Conservation (phyloP, 1,140 invertebrate species). For the Vanessa tameamea region DNA sequence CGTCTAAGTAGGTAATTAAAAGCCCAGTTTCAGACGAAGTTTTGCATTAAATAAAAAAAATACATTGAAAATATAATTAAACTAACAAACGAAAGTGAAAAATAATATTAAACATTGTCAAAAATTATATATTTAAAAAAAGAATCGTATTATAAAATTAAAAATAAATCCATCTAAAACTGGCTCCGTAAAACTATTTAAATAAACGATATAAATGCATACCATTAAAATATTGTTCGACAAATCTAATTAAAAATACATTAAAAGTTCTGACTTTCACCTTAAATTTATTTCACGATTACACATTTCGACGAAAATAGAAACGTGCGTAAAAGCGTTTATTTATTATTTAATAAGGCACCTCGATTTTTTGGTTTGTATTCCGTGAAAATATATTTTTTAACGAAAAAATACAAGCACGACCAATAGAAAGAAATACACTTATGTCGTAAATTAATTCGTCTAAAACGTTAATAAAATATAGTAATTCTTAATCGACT, state of each 20-base stretch:
- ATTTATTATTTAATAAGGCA: conserved; percentile 62
- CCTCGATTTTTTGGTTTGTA: conserved; percentile 68
- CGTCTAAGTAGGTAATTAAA: conserved; percentile 27
- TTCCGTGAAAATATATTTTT: conserved; percentile 42
- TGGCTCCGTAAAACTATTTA: conserved; percentile 25
- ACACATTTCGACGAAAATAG: conserved; percentile 38
- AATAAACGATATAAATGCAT: conserved; percentile 54
- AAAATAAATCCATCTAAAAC: conserved; percentile 21
- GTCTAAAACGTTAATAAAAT: conserved; percentile 14
- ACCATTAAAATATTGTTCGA: conserved; percentile 31
- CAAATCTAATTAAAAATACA: conserved; percentile 29
- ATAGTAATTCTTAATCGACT: neutral
- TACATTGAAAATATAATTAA: neutral
- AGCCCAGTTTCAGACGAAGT: conserved; percentile 23
- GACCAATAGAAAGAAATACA: conserved; percentile 19
- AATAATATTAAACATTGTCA: no score
- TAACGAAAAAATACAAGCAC: conserved; percentile 28
- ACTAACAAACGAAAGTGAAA: neutral
- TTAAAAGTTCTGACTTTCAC: conserved; percentile 48
- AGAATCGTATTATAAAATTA: conserved; percentile 3
- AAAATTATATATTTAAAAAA: neutral
- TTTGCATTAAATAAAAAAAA: neutral
- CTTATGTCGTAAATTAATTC: neutral
- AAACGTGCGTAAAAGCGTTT: conserved; percentile 41
- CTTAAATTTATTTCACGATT: conserved; percentile 43